These are phyloP conservation scores for Hydrocynus forskahlii DNA, from an alignment of 2,797 vertebrate species.

Conservation along the genomic window DNA sequence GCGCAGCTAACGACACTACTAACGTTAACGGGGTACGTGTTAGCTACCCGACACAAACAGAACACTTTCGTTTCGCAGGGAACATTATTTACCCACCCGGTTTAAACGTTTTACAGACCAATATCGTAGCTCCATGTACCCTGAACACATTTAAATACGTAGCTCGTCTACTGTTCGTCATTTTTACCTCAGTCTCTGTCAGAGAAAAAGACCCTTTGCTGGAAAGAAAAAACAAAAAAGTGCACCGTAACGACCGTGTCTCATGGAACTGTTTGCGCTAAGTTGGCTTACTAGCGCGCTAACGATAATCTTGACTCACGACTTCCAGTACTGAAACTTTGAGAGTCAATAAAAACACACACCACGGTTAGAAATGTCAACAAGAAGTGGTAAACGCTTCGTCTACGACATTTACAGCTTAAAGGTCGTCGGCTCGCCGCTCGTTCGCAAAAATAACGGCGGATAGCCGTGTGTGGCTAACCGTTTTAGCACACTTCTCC, in stretches of 20 bases:
- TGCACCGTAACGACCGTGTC: background rate
- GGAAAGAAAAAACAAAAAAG: background rate
- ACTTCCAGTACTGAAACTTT: conserved; percentile 27
- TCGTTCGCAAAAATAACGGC: background rate
- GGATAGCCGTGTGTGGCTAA: conserved; percentile 22
- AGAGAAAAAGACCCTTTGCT: no score
- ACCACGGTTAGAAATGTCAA: background rate
- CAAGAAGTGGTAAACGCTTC: background rate
- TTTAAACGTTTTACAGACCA: background rate
- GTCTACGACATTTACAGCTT: background rate
- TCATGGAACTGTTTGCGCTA: background rate
- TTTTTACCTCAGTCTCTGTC: background rate
- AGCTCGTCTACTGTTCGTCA: background rate
- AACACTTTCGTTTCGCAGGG: conserved; percentile 14
- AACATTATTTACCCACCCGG: background rate
- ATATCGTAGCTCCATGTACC: background rate
- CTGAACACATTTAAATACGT: background rate
- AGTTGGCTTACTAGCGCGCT: conserved; percentile 35
- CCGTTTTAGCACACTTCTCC: conserved; percentile 21
- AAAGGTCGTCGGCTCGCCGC: no score
- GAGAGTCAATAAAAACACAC: background rate
- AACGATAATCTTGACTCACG: conserved; percentile 30
- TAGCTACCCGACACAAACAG: conserved; percentile 1
- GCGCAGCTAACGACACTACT: background rate
- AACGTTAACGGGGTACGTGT: background rate